Evolutionary conservation across 2,113 vertebrate species (phyloP).

Genomic region (Bos taurus): DNA sequence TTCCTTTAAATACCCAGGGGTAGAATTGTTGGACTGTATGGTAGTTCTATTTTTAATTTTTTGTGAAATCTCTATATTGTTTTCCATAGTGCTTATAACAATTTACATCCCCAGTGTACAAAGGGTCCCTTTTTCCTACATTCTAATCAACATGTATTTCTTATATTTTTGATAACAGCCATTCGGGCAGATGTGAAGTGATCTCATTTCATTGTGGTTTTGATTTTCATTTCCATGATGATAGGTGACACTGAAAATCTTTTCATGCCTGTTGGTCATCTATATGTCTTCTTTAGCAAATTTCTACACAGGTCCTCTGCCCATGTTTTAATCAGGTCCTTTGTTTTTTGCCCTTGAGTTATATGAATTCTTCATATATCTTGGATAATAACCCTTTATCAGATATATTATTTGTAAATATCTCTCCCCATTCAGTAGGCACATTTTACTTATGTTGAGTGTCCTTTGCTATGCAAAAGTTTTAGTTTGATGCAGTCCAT

Average conservation of each 20-base stretch:
- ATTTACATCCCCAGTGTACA: background rate
- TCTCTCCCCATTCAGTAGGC: background rate
- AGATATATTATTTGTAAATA: background rate
- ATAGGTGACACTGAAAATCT: background rate
- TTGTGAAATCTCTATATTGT: background rate
- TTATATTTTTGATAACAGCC: background rate
- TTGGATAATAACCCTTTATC: background rate
- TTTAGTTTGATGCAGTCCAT: background rate
- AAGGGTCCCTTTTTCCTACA: background rate
- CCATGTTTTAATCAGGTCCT: background rate
- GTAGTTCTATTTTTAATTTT: background rate
- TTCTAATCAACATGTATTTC: background rate
- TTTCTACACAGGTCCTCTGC: background rate
- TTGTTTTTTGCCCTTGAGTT: background rate
- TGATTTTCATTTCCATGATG: background rate
- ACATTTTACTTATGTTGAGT: background rate
- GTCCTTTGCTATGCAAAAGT: background rate
- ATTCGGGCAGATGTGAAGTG: background rate
- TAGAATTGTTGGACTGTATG: background rate
- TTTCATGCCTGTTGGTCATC: background rate
- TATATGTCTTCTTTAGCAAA: background rate
- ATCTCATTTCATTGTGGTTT: background rate
- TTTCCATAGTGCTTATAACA: background rate
- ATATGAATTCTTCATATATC: background rate
- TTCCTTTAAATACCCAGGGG: background rate